Conservation (phyloP, 2,888 invertebrate genomes). For the Bellardia pandia region DNA sequence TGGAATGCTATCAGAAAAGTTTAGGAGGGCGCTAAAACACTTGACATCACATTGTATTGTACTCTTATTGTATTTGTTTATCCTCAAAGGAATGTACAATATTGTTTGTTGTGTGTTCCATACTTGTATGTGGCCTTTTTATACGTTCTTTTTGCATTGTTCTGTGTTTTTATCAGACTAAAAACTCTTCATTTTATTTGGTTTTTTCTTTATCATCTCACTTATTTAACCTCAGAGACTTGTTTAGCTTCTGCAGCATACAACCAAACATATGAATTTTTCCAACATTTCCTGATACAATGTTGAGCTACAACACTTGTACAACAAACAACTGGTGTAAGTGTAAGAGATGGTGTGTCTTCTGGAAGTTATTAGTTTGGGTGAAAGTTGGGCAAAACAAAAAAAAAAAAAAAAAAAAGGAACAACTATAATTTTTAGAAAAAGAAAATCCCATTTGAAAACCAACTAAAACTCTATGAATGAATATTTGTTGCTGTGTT, state of each 20-base stretch:
- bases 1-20: conserved; percentile 68
- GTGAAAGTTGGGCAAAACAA: neutral
- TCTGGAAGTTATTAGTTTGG: conserved; percentile 44
- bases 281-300: conserved; percentile 39
- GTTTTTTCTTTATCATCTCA: conserved; percentile 58
- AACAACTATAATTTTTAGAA: conserved; percentile 48
- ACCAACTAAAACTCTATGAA: conserved; percentile 44
- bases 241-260: conserved; percentile 41
- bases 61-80: conserved; percentile 48
- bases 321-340: neutral
- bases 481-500: conserved; percentile 24
- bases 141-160: conserved; percentile 38
- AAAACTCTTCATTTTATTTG: conserved; percentile 46
- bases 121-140: conserved; percentile 26
- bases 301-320: conserved; percentile 41
- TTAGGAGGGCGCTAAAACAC: conserved; percentile 68
- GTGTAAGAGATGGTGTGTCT: neutral
- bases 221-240: conserved; percentile 72
- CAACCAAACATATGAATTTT: conserved; percentile 52
- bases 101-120: conserved; percentile 56
- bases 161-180: conserved; percentile 22
- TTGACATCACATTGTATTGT: conserved; percentile 67
- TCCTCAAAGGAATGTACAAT: conserved; percentile 59
- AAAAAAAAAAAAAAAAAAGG: neutral
- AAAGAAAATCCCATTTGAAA: conserved; percentile 45